Percentiles rank a stretch among this genome's conserved stretches.
Evolutionary conservation across 1,140 invertebrate genomes (phyloP).

Genomic region (Neodiprion virginianus): DNA sequence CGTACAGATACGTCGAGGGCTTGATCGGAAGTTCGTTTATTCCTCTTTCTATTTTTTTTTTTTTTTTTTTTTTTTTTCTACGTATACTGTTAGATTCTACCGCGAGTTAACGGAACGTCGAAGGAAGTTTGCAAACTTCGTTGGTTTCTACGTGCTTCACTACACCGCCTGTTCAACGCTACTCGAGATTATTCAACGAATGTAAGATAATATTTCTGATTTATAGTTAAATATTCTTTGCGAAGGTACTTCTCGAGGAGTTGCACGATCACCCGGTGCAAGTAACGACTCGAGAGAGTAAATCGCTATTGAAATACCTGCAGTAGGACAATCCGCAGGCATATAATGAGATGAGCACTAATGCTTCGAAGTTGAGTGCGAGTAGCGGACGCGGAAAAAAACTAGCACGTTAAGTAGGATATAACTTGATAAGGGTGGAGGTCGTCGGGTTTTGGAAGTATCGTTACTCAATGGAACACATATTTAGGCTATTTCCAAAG

Average conservation of each 20-base stretch:
- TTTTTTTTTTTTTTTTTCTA: neutral
- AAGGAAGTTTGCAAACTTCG: neutral
- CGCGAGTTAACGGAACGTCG: neutral
- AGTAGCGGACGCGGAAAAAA: neutral
- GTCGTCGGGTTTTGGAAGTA: no score
- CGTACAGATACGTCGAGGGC: neutral
- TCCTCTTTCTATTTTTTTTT: neutral
- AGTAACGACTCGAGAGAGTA: no score
- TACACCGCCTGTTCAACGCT: neutral
- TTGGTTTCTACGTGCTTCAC: neutral
- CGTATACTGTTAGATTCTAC: neutral
- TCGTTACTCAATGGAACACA: no score
- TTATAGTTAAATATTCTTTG: neutral
- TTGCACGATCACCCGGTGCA: no score
- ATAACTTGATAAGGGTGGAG: no score
- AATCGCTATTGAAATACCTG: no score
- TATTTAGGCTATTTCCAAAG: no score
- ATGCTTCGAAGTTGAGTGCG: no score
- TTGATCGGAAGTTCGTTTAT: neutral
- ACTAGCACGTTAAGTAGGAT: neutral
- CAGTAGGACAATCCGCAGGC: no score
- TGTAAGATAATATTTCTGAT: neutral
- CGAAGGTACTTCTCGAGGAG: neutral
- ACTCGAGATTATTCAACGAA: neutral
- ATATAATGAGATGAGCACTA: no score